A percentile compares a stretch with the other conserved stretches of the same genome.
These are phyloP conservation scores for Synanthedon formicaeformis DNA, from an alignment of 2,888 invertebrate genomes.

Conservation along the genomic window DNA sequence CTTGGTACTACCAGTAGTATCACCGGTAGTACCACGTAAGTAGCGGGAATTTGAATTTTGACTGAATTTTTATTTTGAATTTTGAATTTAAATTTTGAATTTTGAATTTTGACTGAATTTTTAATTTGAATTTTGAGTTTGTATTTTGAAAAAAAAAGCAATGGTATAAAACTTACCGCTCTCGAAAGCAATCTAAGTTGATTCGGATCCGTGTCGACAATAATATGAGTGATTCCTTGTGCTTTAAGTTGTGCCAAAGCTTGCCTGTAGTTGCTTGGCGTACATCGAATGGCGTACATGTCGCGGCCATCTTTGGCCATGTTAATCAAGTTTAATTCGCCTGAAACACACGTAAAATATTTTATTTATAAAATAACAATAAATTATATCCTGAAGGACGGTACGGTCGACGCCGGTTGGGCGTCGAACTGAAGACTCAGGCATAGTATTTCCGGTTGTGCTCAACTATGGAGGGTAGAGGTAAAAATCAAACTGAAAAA, in stretches of 20 bases:
- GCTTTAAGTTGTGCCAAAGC: slow-evolving; percentile 86
- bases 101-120: too few species aligned
- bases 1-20: too few species aligned
- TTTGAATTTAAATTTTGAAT: not conserved
- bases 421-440: too few species aligned
- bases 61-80: not conserved
- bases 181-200: slow-evolving; percentile 86
- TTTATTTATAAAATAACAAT: too few species aligned
- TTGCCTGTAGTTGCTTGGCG: slow-evolving; percentile 76
- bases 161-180: slow-evolving; percentile 74
- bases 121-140: not conserved
- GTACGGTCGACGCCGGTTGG: too few species aligned
- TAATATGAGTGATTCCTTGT: slow-evolving; percentile 87
- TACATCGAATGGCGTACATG: slow-evolving; percentile 75
- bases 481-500: too few species aligned
- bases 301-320: slow-evolving; percentile 75
- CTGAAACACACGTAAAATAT: slow-evolving; percentile 31
- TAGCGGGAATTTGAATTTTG: too few species aligned
- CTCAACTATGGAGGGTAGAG: too few species aligned
- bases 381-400: too few species aligned
- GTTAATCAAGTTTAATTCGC: slow-evolving; percentile 87
- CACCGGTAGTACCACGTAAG: too few species aligned
- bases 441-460: too few species aligned
- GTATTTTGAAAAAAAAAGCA: not conserved
- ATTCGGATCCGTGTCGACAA: slow-evolving; percentile 88